Conservation (phyloP, 2,888 invertebrate species). For the Athalia rosae region DNA sequence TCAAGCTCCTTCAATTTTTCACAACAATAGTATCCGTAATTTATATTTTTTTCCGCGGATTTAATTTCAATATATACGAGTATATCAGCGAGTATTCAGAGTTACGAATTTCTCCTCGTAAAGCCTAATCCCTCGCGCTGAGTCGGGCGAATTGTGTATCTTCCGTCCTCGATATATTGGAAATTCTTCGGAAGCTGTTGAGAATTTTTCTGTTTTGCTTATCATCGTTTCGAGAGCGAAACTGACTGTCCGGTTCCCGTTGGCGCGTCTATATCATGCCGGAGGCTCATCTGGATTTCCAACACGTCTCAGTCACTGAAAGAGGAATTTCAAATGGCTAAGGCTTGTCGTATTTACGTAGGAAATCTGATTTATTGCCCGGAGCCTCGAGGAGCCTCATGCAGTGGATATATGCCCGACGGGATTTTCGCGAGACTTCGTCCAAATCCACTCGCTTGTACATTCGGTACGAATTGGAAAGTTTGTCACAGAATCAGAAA, state of each 20-base stretch:
- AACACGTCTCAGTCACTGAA: neutral
- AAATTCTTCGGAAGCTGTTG: neutral
- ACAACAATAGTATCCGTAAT: no score
- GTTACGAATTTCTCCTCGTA: no score
- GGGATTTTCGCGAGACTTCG: neutral
- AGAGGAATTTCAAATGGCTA: neutral
- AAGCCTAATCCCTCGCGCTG: no score
- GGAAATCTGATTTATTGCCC: conserved; percentile 31
- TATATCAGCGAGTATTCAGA: no score
- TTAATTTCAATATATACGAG: no score
- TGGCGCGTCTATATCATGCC: neutral
- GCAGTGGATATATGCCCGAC: conserved; percentile 10
- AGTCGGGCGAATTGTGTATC: no score
- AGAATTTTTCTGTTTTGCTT: neutral
- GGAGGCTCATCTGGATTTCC: neutral
- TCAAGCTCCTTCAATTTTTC: no score
- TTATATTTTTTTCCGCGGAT: no score
- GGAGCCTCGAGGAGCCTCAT: conserved; percentile 3
- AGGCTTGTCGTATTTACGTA: conserved; percentile 6
- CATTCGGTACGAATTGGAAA: neutral
- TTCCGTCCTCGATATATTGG: no score
- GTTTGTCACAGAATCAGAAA: no score
- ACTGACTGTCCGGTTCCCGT: neutral
- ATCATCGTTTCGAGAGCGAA: neutral
- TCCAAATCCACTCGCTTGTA: neutral